A percentile compares a stretch with the other conserved stretches of the same genome.
Evolutionary conservation across 2,888 invertebrate species (phyloP).

Genomic region (Oscheius onirici): DNA sequence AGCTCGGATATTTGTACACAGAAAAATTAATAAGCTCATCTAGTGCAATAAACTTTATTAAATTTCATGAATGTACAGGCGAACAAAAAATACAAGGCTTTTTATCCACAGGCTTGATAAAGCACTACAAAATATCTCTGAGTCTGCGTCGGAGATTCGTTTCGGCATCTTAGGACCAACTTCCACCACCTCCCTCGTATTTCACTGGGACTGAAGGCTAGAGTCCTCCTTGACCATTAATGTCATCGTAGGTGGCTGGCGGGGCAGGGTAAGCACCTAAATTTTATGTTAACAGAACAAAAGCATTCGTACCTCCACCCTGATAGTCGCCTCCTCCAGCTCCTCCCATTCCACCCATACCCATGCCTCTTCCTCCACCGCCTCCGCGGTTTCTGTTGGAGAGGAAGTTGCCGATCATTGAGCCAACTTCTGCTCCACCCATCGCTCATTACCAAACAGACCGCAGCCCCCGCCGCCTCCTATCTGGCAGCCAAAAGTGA

Average conservation of each 20-base stretch:
- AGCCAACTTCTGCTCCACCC: slow-evolving; percentile 52
- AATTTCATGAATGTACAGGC: not conserved
- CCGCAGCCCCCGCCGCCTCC: slow-evolving; percentile 21
- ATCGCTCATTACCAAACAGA: slow-evolving; percentile 14
- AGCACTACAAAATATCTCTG: too few relatives aligned
- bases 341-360: slow-evolving; percentile 24
- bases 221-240: slow-evolving; percentile 54
- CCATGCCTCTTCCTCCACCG: slow-evolving; percentile 13
- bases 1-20: slow-evolving; percentile 18
- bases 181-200: slow-evolving; percentile 67
- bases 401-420: slow-evolving; percentile 48
- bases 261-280: slow-evolving; percentile 37
- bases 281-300: not conserved
- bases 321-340: slow-evolving; percentile 29
- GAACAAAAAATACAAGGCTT: not conserved
- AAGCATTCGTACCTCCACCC: slow-evolving; percentile 30
- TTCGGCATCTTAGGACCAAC: slow-evolving; percentile 64
- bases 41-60: not conserved
- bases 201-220: slow-evolving; percentile 64
- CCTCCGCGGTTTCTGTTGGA: slow-evolving; percentile 42
- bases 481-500: not conserved
- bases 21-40: not conserved
- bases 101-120: not conserved
- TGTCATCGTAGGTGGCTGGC: slow-evolving; percentile 50
- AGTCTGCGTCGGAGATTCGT: too few relatives aligned